Percentiles rank a stretch among this genome's conserved stretches.
Evolutionary conservation across 2,888 invertebrate species (phyloP).

Genomic region (Synergus gifuensis): DNA sequence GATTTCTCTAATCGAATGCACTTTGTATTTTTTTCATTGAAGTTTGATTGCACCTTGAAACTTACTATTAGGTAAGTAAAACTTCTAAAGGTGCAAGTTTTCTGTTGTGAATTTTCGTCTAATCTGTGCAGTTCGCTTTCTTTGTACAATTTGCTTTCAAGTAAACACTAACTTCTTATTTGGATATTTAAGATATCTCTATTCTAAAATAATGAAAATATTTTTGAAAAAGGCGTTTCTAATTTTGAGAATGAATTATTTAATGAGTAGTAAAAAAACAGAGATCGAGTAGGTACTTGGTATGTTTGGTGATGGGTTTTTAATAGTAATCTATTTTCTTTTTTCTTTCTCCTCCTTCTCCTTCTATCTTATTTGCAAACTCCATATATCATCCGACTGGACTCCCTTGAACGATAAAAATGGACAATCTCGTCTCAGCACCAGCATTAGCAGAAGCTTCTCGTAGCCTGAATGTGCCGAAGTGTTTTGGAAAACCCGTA

Average conservation of each 20-base stretch:
- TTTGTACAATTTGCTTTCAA: slow-evolving; percentile 6
- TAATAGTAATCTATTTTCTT: slow-evolving; percentile 64
- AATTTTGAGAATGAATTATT: not conserved
- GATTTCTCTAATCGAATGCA: slow-evolving; percentile 1
- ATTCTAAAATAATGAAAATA: not conserved
- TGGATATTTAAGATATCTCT: not conserved
- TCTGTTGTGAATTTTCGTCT: slow-evolving; percentile 18
- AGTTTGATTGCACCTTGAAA: not conserved
- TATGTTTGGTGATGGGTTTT: slow-evolving; percentile 62
- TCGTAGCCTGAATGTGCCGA: slow-evolving; percentile 46
- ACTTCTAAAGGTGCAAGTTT: not conserved
- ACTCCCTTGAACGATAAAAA: slow-evolving; percentile 47
- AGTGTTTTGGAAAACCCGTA: slow-evolving; percentile 61
- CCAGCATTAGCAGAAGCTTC: slow-evolving; percentile 19
- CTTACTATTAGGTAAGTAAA: slow-evolving; percentile 18
- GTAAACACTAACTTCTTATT: not conserved
- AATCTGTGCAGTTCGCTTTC: slow-evolving; percentile 24
- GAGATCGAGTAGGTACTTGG: slow-evolving; percentile 33
- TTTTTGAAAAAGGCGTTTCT: not conserved
- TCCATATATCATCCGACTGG: slow-evolving; percentile 49
- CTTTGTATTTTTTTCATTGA: not conserved
- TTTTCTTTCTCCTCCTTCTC: slow-evolving; percentile 63
- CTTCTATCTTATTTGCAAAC: slow-evolving; percentile 50
- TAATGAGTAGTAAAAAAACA: slow-evolving; percentile 13
- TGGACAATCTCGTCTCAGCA: not conserved